Evolutionary conservation across 1,140 invertebrate species (phyloP).

Genomic region (Dendroctonus valens): DNA sequence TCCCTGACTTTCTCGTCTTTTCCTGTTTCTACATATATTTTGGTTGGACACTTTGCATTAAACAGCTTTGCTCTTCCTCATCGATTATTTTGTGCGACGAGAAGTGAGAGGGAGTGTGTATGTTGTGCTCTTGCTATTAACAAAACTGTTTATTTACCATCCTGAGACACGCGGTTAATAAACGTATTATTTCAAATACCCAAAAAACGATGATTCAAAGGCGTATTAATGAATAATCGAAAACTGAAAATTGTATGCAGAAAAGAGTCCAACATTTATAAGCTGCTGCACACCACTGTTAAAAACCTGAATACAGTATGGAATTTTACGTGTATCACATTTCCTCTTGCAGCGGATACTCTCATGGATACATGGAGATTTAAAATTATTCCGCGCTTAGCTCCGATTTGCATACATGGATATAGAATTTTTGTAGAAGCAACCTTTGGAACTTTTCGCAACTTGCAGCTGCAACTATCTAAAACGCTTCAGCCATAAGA

Average conservation of each 20-base stretch:
- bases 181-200: neutral
- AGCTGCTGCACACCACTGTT: constrained; percentile 8
- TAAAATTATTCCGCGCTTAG: constrained; percentile 30
- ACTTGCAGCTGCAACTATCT: constrained; percentile 20
- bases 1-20: too few species aligned
- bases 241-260: neutral
- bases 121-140: neutral
- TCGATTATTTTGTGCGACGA: too few species aligned
- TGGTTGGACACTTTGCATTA: too few species aligned
- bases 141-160: neutral
- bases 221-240: too few species aligned
- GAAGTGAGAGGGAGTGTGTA: too few species aligned
- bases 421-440: constrained; percentile 15
- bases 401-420: constrained; percentile 20
- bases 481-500: neutral
- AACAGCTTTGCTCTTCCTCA: too few species aligned
- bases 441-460: constrained; percentile 34
- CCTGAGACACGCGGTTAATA: neutral
- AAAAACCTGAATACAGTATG: neutral
- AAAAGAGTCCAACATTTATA: neutral
- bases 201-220: neutral
- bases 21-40: too few species aligned
- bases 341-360: constrained; percentile 27
- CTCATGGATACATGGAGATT: constrained; percentile 33
- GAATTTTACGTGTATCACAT: constrained; percentile 27